Conservation (phyloP, 2,797 vertebrate species). For the Cirrhinus mrigala region DNA sequence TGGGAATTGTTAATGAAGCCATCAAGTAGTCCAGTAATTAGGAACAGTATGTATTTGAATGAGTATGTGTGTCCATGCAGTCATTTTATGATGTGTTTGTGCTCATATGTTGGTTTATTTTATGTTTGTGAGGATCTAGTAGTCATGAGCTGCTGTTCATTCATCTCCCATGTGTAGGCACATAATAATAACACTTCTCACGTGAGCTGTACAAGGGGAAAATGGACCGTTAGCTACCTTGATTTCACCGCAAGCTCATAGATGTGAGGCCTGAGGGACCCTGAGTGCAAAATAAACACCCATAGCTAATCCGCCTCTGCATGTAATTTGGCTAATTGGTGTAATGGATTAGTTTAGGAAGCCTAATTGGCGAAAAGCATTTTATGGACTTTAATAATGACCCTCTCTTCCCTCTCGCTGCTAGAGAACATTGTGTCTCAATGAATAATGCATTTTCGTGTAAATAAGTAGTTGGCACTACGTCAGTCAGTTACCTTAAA, state of each 20-base stretch:
- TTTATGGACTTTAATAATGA: constrained; percentile 33
- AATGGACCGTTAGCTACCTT: not conserved
- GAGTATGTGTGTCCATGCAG: not conserved
- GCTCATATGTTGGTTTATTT: not conserved
- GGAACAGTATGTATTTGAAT: constrained; percentile 2
- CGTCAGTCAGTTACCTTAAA: constrained; percentile 15
- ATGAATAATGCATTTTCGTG: not conserved
- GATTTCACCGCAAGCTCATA: not conserved
- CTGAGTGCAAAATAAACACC: constrained; percentile 12
- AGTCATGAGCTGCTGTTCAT: not conserved
- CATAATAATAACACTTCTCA: not conserved
- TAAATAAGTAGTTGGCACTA: not conserved
- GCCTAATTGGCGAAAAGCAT: constrained; percentile 33
- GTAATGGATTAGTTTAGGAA: constrained; percentile 38
- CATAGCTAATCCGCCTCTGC: constrained; percentile 20
- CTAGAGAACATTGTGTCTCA: not conserved
- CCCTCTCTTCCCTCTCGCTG: not conserved
- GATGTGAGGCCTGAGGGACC: not conserved
- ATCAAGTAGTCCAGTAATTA: not conserved
- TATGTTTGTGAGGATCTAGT: not conserved
- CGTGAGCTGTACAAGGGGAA: not conserved
- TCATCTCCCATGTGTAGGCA: not conserved
- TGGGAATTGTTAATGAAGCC: not conserved
- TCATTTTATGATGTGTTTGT: not conserved
- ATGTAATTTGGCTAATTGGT: constrained; percentile 32